phyloP scores from a whole-genome alignment of 2,797 vertebrate species.

The Strix occidentalis region DNA sequence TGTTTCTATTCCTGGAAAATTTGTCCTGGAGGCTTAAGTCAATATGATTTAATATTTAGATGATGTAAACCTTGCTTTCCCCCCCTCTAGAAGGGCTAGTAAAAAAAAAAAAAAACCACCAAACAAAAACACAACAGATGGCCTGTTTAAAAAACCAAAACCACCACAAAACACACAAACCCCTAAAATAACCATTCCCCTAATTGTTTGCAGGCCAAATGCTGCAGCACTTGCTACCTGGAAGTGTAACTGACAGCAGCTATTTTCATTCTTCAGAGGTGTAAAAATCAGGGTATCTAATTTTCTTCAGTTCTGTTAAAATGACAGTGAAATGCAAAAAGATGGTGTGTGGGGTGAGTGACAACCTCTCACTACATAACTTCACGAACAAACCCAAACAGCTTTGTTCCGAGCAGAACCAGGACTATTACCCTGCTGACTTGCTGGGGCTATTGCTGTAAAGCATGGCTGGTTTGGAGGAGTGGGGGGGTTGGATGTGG shows the following conservation, averaged over 20 bases:
- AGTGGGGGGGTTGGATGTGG: rapidly evolving
- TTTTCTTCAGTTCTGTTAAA: background rate
- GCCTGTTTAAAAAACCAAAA: background rate
- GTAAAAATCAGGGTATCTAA: background rate
- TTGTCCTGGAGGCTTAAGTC: slow-evolving; percentile 14
- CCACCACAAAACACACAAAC: background rate
- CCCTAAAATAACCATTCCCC: background rate
- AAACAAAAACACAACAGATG: background rate
- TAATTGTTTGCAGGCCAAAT: background rate
- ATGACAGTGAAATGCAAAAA: background rate
- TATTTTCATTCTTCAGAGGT: background rate
- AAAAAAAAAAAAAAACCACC: background rate
- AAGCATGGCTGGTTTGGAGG: background rate
- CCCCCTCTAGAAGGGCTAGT: background rate
- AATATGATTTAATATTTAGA: slow-evolving; percentile 20
- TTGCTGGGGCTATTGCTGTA: background rate
- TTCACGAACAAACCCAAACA: background rate
- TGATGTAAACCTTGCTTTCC: background rate
- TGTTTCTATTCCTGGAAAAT: slow-evolving; percentile 27
- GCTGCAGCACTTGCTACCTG: background rate
- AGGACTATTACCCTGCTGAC: background rate
- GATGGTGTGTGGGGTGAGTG: background rate
- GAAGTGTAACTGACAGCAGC: background rate
- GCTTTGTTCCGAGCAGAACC: background rate
- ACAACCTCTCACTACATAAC: background rate